Evolutionary conservation across 1,140 invertebrate species (phyloP), one percentile per base, ranked within the genome.

Genomic region (Aphelinus certus): DNA sequence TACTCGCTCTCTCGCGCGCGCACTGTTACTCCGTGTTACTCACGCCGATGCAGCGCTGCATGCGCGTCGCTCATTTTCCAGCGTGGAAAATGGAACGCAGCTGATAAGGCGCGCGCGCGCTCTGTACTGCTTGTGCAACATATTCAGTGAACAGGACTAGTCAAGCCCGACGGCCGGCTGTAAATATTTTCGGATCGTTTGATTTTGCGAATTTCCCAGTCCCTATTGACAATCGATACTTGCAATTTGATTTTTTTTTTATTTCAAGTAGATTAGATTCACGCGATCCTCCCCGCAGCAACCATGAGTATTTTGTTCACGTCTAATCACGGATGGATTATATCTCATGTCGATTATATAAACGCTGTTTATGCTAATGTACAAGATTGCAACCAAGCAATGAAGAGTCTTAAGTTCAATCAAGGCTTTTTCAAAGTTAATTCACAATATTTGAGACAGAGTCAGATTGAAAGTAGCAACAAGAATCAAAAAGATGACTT

Each of bases 281-380:
- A 58, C 7, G 6, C n/a, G 26, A 58, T 10, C 26, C 48, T 51
- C 42, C 51, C 7, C 47, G 2, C 45, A 43, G n/a, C 46, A 3
- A 74, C 64, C 43, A 85, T 86, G 83, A 84, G 82, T 72, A 60
- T 86, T 45, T 75, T 82, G 70, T 77, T 80, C 53, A 56, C 67
- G 0, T 76, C 76, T 3, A 72, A 82, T 48, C 77, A 84, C 45
- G 84, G 84, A 61, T 85, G 83, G 83, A 80, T 86, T 43, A 66
- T 86, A 58, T 86, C 83, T 42, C 84, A 86, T 74, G 77, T 81
- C 9, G 57, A 82, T 51, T 84, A 84, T 61, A 67, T 86, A 9
- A 75, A 84, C 65, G 69, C 79, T 63, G 81, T 83, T 71, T 86
- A 86, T 56, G 74, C 77, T 55, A 72, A 61, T 45, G 81, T 82